These are phyloP conservation scores for Urechis unicinctus DNA, from an alignment of 2,888 invertebrate genomes.

Conservation along the genomic window DNA sequence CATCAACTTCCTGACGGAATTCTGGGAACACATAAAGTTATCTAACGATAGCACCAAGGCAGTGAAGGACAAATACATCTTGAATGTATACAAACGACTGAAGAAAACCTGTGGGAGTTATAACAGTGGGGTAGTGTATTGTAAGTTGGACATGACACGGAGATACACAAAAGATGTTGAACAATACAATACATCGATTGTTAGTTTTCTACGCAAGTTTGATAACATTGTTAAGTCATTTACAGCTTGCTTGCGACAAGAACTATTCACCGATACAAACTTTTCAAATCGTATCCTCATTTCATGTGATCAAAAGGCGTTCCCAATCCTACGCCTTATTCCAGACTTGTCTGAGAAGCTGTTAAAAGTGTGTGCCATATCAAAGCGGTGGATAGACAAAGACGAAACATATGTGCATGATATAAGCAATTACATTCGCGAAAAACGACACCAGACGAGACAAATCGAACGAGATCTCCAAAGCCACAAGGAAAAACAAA, in stretches of 20 bases:
- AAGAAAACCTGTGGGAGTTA: constrained; percentile 36
- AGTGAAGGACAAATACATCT: constrained; percentile 30
- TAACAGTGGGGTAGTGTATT: constrained; percentile 24
- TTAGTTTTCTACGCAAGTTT: constrained; percentile 25
- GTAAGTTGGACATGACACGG: constrained; percentile 29
- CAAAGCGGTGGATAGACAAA: constrained; percentile 37
- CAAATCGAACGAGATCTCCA: constrained; percentile 31
- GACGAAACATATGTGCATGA: constrained; percentile 44
- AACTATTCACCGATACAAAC: constrained; percentile 31
- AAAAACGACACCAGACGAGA: constrained; percentile 32
- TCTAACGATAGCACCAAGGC: constrained; percentile 24
- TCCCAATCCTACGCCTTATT: constrained; percentile 38
- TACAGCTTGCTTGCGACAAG: constrained; percentile 29
- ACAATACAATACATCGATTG: constrained; percentile 28
- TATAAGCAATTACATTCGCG: constrained; percentile 36
- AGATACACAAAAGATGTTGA: constrained; percentile 34
- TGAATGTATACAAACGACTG: constrained; percentile 32
- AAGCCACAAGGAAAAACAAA: constrained; percentile 35
- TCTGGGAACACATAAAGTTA: constrained; percentile 37
- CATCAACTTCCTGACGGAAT: constrained; percentile 31
- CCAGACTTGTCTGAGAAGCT: constrained; percentile 39
- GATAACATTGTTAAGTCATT: constrained; percentile 32
- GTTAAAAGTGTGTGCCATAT: constrained; percentile 27
- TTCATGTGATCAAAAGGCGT: constrained; percentile 39
- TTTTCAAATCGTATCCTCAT: constrained; percentile 35